These are phyloP conservation scores for Colostygia pectinataria DNA, from an alignment of 2,888 invertebrate genomes.

Conservation along the genomic window DNA sequence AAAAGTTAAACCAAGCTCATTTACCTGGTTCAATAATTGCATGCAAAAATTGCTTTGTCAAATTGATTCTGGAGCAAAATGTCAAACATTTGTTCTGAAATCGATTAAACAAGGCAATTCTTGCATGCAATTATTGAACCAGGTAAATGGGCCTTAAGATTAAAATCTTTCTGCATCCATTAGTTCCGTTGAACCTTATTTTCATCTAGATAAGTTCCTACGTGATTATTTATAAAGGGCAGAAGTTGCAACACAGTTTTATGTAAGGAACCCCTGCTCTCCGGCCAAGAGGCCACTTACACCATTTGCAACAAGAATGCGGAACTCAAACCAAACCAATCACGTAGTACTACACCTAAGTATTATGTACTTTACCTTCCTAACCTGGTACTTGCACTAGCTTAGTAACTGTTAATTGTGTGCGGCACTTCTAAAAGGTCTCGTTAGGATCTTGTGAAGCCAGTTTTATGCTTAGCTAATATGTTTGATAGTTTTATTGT, in stretches of 20 bases:
- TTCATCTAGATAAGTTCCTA: not conserved
- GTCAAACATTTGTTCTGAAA: too few species aligned
- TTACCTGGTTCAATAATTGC: too few species aligned
- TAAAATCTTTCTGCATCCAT: too few species aligned
- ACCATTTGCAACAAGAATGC: constrained; percentile 54
- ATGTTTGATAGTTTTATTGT: constrained; percentile 41
- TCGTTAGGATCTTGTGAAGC: constrained; percentile 42
- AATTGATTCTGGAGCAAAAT: too few species aligned
- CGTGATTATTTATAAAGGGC: constrained; percentile 5
- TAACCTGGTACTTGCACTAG: not conserved
- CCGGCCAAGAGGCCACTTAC: constrained; percentile 26
- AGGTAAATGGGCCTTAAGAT: too few species aligned
- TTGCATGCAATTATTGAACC: too few species aligned
- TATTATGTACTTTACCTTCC: not conserved
- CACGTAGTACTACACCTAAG: not conserved
- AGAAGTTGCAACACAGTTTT: constrained; percentile 10
- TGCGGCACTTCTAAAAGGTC: constrained; percentile 51
- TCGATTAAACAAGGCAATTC: too few species aligned
- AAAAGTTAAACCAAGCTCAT: too few species aligned
- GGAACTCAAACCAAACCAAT: constrained; percentile 30
- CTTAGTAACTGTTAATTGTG: not conserved
- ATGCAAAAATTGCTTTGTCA: too few species aligned
- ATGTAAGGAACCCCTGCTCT: constrained; percentile 21
- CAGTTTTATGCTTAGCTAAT: constrained; percentile 33
- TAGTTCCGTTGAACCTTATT: not conserved